These are phyloP conservation scores for Glyptemys insculpta DNA, from an alignment of 2,797 vertebrate genomes.

Conservation along the genomic window DNA sequence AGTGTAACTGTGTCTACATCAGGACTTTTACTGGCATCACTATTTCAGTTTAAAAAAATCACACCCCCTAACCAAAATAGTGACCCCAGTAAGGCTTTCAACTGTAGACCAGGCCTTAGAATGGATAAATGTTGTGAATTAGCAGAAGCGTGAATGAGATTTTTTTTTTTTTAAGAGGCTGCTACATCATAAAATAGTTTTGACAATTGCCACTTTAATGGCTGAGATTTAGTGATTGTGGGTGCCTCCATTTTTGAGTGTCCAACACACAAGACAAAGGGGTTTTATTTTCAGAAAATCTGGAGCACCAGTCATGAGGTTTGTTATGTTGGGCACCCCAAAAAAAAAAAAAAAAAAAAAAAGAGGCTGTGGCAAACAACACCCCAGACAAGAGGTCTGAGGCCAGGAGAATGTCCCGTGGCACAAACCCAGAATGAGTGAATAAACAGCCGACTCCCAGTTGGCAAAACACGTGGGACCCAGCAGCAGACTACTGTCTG, in stretches of 20 bases:
- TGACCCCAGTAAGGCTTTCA: neutral
- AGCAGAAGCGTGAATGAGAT: neutral
- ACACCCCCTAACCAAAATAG: neutral
- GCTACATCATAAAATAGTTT: neutral
- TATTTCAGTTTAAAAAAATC: neutral
- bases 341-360: accelerated
- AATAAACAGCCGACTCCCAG: neutral
- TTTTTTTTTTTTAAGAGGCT: neutral
- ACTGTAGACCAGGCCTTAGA: slow-evolving; percentile 12
- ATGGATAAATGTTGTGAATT: neutral
- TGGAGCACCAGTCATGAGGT: neutral
- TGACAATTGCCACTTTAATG: neutral
- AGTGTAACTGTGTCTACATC: neutral
- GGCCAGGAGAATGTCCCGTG: neutral
- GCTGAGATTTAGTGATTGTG: neutral
- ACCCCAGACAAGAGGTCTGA: neutral
- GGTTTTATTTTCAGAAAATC: neutral
- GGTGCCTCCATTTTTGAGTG: slow-evolving; percentile 7
- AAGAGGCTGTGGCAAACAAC: neutral
- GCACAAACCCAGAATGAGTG: neutral
- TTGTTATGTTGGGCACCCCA: neutral
- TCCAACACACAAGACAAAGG: neutral
- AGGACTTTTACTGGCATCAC: neutral
- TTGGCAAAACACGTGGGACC: neutral
- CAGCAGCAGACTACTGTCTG: neutral